Conservation (phyloP, 1,140 invertebrate genomes). For the Schlechtendalia chinensis region DNA sequence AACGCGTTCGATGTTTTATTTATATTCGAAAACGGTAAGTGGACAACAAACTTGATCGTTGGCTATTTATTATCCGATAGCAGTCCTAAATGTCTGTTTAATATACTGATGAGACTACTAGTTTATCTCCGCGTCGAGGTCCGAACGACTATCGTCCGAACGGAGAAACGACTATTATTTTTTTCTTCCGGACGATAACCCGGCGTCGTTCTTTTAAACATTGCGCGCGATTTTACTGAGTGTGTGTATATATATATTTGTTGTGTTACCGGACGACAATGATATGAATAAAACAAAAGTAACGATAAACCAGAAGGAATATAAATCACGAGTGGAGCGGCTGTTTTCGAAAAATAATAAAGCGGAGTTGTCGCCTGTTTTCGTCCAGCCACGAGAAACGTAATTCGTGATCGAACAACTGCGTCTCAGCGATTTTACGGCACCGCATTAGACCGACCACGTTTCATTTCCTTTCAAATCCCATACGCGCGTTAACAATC, state of each 20-base stretch:
- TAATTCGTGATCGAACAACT: background rate
- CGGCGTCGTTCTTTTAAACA: slow-evolving; percentile 51
- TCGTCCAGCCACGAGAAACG: background rate
- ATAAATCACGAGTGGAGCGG: background rate
- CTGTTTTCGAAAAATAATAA: background rate
- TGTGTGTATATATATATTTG: background rate
- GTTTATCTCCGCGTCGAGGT: background rate
- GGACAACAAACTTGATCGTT: background rate
- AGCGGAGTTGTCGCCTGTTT: slow-evolving; percentile 10
- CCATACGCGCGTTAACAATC: too few species aligned
- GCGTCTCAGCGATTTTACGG: background rate
- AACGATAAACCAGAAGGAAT: background rate
- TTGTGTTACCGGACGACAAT: background rate
- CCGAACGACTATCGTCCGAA: background rate
- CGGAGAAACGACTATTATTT: background rate
- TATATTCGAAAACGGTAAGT: background rate
- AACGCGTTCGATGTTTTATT: slow-evolving; percentile 3
- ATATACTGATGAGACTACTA: slow-evolving; percentile 4
- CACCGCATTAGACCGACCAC: background rate
- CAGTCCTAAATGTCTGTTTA: slow-evolving; percentile 19
- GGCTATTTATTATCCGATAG: background rate
- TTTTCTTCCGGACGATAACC: background rate
- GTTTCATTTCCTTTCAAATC: too few species aligned
- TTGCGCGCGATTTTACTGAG: background rate
- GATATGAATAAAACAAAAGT: slow-evolving; percentile 37